These are phyloP conservation scores for Parazoanthus swiftii DNA, from an alignment of 92 coral and sea anemone species.

Conservation along the genomic window DNA sequence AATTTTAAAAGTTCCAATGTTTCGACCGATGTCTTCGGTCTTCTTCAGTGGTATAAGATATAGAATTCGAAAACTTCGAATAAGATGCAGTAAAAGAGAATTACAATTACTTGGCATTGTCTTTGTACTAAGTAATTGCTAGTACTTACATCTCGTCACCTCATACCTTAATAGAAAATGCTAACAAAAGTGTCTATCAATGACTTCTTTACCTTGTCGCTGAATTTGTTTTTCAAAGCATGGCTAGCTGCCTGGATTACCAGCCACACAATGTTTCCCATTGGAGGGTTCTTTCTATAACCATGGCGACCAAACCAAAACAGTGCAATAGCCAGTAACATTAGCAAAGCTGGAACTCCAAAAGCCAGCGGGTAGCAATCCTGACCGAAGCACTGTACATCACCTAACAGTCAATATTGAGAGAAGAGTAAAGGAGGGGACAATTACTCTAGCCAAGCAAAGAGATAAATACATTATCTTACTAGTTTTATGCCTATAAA, in stretches of 20 bases:
- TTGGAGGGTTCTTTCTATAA: constrained; percentile 71
- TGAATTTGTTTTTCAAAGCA: constrained; percentile 66
- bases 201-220: constrained; percentile 50
- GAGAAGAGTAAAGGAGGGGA: too few relatives aligned
- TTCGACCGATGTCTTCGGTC: too few relatives aligned
- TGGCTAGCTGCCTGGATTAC: constrained; percentile 66
- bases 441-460: too few relatives aligned
- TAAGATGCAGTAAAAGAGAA: too few relatives aligned
- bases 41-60: too few relatives aligned
- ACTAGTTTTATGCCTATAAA: too few relatives aligned
- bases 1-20: too few relatives aligned
- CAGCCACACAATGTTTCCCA: constrained; percentile 74
- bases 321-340: constrained; percentile 69
- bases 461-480: too few relatives aligned
- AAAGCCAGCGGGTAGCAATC: constrained; percentile 81
- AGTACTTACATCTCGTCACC: neutral
- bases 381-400: constrained; percentile 64
- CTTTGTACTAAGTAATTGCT: neutral
- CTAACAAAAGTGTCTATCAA: neutral
- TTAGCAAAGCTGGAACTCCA: constrained; percentile 77
- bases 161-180: neutral
- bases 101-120: too few relatives aligned
- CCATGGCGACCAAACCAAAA: constrained; percentile 87
- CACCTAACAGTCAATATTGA: constrained; percentile 48
- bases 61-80: too few relatives aligned